Conservation (phyloP, 2,797 vertebrate species). For the Anniella stebbinsi region DNA sequence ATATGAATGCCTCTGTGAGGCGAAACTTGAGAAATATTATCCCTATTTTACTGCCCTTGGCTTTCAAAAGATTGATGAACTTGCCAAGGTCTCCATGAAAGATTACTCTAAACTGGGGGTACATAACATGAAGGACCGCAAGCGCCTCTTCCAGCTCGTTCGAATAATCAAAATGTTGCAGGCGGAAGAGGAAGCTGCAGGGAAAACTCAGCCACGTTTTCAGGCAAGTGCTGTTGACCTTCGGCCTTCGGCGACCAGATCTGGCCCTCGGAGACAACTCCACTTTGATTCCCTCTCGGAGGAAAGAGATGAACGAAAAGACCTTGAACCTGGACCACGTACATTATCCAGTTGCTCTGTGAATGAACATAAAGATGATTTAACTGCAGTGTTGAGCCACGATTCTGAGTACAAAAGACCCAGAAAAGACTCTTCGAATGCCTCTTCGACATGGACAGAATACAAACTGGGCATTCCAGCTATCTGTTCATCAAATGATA, state of each 20-base stretch:
- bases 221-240: conserved; percentile 54
- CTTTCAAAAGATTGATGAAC: conserved; percentile 82
- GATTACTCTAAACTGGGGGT: conserved; percentile 89
- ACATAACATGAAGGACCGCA: conserved; percentile 84
- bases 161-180: conserved; percentile 85
- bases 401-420: conserved; percentile 60
- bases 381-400: conserved; percentile 48
- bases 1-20: conserved; percentile 87
- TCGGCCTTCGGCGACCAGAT: conserved; percentile 60
- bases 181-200: conserved; percentile 68
- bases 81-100: conserved; percentile 84
- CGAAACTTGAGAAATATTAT: conserved; percentile 87
- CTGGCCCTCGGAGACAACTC: conserved; percentile 81
- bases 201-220: conserved; percentile 60
- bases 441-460: conserved; percentile 53
- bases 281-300: conserved; percentile 78
- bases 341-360: conserved; percentile 52
- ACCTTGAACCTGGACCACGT: conserved; percentile 32
- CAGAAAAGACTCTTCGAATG: conserved; percentile 35
- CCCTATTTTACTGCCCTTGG: conserved; percentile 84
- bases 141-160: conserved; percentile 87
- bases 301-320: conserved; percentile 50
- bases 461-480: conserved; percentile 51
- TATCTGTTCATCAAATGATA: conserved; percentile 60
- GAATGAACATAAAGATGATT: conserved; percentile 59